Evolutionary conservation across 2,888 invertebrate species (phyloP), one percentile per base, ranked within the genome.

Genomic region (Tupiocoris notatus): DNA sequence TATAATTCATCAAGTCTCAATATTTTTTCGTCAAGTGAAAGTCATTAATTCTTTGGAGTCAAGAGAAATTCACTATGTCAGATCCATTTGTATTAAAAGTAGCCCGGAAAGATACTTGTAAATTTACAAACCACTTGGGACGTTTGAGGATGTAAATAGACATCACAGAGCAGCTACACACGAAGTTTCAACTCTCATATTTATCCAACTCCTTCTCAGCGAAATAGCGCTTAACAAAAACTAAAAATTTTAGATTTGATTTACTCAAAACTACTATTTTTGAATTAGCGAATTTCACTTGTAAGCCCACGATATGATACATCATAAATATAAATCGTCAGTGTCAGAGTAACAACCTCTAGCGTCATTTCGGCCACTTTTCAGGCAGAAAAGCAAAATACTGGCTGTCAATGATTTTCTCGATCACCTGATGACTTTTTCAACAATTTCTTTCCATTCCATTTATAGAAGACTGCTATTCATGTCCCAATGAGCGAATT

Each of bases 261-360:
- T 62, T 62, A 21, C 63, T 62, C 63, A 62, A 12, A 62, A 62
- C 63, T 62, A 62, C 16, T 9, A 12, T 62, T 21, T 62, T 62
- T 62, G 63, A 21, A 20, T 62, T 62, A 20, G 63, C 22, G 9
- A 62, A 62, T 62, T 62, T 62, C 7, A 7, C 9, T 62, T 62
- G 63, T 62, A 62, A 62, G 63, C 21, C 63, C 21, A 7, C 18
- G 58, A 58, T 58, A 58, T 58, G n/a, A n/a, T n/a, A n/a, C n/a
- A n/a, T n/a, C n/a, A n/a, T n/a, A n/a, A n/a, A n/a, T n/a, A n/a
- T n/a, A n/a, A n/a, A n/a, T n/a, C n/a, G n/a, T n/a, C n/a, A n/a
- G n/a, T n/a, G n/a, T n/a, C n/a, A n/a, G n/a, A n/a, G n/a, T n/a
- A n/a, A n/a, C n/a, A n/a, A n/a, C n/a, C n/a, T n/a, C n/a, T n/a